Percentiles rank a stretch among this genome's conserved stretches.
Conservation (phyloP, 2,797 vertebrate species). For the Gymnocypris eckloni region DNA sequence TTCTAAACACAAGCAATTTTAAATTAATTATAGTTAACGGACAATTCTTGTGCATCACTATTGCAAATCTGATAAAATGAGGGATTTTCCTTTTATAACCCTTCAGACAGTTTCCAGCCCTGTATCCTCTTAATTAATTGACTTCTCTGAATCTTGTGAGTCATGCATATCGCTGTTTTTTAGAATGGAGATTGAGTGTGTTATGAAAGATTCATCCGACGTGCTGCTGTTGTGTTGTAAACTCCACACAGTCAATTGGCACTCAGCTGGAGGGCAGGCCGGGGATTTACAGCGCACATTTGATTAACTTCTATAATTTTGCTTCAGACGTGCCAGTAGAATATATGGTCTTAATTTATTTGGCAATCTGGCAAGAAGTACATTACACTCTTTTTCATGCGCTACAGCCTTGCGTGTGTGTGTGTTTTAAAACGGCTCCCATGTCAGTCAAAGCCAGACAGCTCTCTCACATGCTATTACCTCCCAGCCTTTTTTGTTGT, state of each 20-base stretch:
- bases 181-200: conserved; percentile 27
- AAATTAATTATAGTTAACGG: neutral
- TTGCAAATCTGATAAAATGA: neutral
- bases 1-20: neutral
- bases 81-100: neutral
- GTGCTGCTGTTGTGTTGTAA: conserved; percentile 25
- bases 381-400: neutral
- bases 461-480: conserved; percentile 11
- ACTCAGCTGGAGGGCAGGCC: conserved; percentile 25
- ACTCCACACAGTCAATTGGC: conserved; percentile 17
- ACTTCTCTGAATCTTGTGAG: neutral
- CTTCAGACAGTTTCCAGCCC: neutral
- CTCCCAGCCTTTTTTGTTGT: conserved; percentile 2
- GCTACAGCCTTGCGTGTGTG: neutral
- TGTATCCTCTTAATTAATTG: neutral
- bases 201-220: conserved; percentile 56
- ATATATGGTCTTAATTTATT: conserved; percentile 36
- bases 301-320: conserved; percentile 61
- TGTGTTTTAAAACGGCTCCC: neutral
- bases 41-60: neutral
- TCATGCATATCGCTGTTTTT: neutral
- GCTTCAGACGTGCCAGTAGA: conserved; percentile 35
- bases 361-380: conserved; percentile 12
- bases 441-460: conserved; percentile 24
- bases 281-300: conserved; percentile 50